Evolutionary conservation across 1,140 invertebrate genomes (phyloP).

Genomic region (Drosophila rufa): DNA sequence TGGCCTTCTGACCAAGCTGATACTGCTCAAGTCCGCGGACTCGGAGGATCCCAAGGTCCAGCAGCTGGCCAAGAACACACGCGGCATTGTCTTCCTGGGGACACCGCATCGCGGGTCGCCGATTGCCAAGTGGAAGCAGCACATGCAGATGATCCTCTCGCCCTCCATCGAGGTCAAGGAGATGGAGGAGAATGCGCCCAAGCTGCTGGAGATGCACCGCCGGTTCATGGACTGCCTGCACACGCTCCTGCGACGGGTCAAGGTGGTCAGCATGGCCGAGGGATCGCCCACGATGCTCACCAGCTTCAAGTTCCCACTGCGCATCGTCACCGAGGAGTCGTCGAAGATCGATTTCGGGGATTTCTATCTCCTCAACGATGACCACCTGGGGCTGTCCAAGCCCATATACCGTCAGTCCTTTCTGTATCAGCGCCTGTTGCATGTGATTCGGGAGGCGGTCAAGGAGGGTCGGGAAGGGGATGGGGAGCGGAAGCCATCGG

Average conservation of each 20-base stretch:
- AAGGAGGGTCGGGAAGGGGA: not conserved
- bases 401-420: conserved; percentile 86
- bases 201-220: conserved; percentile 88
- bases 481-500: not conserved
- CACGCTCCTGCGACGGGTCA: conserved; percentile 86
- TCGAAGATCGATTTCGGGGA: conserved; percentile 90
- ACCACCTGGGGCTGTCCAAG: conserved; percentile 92
- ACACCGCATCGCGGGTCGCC: conserved; percentile 91
- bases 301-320: conserved; percentile 88
- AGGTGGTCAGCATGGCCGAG: conserved; percentile 90
- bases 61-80: conserved; percentile 87
- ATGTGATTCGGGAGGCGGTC: conserved; percentile 77
- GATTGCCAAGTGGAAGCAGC: conserved; percentile 87
- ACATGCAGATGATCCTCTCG: conserved; percentile 87
- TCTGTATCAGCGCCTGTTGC: conserved; percentile 75
- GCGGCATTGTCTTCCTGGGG: conserved; percentile 90
- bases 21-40: conserved; percentile 87
- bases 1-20: conserved; percentile 91
- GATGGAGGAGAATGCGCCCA: conserved; percentile 86
- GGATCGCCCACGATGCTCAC: conserved; percentile 88
- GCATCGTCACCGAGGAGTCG: conserved; percentile 89
- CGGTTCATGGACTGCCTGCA: conserved; percentile 88
- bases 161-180: conserved; percentile 89
- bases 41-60: conserved; percentile 86
- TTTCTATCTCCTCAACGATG: conserved; percentile 89